These are phyloP conservation scores for Brachymystax lenok DNA, from an alignment of 2,797 vertebrate genomes.

Conservation along the genomic window DNA sequence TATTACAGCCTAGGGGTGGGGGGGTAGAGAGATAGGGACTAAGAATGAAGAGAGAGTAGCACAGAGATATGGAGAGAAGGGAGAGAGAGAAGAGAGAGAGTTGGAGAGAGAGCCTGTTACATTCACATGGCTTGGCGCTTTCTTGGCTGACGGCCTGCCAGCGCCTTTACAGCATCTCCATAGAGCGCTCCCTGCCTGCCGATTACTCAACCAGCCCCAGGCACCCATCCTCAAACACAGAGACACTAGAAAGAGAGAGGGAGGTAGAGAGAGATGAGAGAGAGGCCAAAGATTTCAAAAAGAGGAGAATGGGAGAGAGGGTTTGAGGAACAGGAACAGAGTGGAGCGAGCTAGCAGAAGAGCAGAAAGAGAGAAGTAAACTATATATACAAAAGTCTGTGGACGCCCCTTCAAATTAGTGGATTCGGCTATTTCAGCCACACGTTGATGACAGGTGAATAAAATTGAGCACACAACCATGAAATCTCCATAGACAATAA, in stretches of 20 bases:
- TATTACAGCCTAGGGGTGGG: neutral
- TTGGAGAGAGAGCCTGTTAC: conserved; percentile 8
- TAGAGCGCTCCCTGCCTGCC: conserved; percentile 12
- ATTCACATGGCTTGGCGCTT: conserved; percentile 17
- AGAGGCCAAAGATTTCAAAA: neutral
- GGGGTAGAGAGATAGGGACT: neutral
- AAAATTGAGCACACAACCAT: too few species aligned
- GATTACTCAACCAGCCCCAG: conserved; percentile 31
- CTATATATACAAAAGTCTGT: too few species aligned
- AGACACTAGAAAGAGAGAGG: neutral
- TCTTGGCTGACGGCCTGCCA: conserved; percentile 25
- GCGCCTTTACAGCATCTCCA: conserved; percentile 26
- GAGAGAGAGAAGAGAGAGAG: neutral
- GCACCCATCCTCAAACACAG: conserved; percentile 7
- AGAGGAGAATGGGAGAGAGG: neutral
- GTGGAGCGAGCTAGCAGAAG: neutral
- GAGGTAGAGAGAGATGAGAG: neutral
- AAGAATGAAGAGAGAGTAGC: neutral
- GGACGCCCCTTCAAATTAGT: too few species aligned
- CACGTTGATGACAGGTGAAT: too few species aligned
- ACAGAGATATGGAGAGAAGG: neutral
- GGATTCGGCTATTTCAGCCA: too few species aligned
- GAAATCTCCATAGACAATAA: too few species aligned
- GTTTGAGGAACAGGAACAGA: neutral
- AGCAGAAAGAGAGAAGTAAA: neutral